Conservation (phyloP, 2,113 vertebrate species). For the Bufo bufo region DNA sequence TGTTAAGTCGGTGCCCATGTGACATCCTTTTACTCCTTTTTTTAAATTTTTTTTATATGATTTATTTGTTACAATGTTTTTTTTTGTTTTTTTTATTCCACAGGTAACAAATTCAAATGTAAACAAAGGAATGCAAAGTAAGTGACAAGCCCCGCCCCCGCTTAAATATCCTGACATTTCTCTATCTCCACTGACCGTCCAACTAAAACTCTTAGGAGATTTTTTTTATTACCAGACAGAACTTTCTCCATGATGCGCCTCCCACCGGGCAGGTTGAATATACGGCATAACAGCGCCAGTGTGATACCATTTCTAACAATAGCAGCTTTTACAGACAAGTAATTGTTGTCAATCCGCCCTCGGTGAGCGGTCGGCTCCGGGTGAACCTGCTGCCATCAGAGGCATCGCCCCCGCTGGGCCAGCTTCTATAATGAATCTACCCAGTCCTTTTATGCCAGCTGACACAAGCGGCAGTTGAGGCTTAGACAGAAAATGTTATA, state of each 20-base stretch:
- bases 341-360: background rate
- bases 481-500: background rate
- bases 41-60: no score
- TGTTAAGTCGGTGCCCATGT: no score
- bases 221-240: background rate
- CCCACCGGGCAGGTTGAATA: slow-evolving; percentile 9
- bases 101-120: slow-evolving; percentile 57
- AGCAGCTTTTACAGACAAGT: background rate
- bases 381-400: background rate
- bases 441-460: background rate
- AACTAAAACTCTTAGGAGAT: background rate
- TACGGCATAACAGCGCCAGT: no score
- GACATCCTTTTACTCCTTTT: background rate
- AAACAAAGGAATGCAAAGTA: slow-evolving; percentile 55
- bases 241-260: background rate
- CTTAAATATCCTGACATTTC: background rate
- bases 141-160: background rate
- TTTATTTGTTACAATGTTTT: background rate
- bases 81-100: background rate
- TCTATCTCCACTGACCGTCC: background rate
- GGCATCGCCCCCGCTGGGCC: background rate
- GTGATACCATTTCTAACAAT: background rate
- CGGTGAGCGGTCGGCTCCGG: background rate
- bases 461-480: background rate
- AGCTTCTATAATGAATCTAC: slow-evolving; percentile 2